Percentiles rank a stretch among this genome's conserved stretches.
Conservation (phyloP, 92 coral and sea anemone species). For the Porites lobata region DNA sequence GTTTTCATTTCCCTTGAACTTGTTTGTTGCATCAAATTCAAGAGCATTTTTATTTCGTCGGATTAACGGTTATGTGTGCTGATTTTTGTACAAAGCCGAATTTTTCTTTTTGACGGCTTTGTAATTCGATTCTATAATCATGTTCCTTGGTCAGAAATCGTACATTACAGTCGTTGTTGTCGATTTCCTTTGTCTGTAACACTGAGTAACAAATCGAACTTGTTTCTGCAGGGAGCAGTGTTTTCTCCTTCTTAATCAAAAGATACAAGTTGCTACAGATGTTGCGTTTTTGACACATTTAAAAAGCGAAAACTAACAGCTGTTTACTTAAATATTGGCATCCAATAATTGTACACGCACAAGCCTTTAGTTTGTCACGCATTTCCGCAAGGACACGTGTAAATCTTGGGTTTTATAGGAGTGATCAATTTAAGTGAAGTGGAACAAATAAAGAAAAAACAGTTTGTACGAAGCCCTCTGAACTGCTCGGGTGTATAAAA, state of each 20-base stretch:
- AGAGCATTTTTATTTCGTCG: too few species aligned
- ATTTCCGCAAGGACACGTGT: constrained; percentile 2
- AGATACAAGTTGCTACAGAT: neutral
- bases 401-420: neutral
- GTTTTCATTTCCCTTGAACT: neutral
- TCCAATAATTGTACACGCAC: neutral
- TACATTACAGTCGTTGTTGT: too few species aligned
- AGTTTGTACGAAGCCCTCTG: neutral
- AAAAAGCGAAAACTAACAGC: neutral
- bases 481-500: neutral
- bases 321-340: too few species aligned
- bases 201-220: too few species aligned
- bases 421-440: neutral
- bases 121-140: too few species aligned
- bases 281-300: neutral
- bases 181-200: too few species aligned
- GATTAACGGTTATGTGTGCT: too few species aligned
- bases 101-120: too few species aligned
- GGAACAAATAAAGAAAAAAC: neutral
- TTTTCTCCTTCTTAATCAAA: neutral
- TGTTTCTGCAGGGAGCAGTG: too few species aligned
- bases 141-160: too few species aligned
- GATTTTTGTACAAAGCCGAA: too few species aligned
- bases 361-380: constrained; percentile 5
- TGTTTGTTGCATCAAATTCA: too few species aligned